Conservation (phyloP, 2,797 vertebrate genomes). For the Tachyglossus aculeatus region DNA sequence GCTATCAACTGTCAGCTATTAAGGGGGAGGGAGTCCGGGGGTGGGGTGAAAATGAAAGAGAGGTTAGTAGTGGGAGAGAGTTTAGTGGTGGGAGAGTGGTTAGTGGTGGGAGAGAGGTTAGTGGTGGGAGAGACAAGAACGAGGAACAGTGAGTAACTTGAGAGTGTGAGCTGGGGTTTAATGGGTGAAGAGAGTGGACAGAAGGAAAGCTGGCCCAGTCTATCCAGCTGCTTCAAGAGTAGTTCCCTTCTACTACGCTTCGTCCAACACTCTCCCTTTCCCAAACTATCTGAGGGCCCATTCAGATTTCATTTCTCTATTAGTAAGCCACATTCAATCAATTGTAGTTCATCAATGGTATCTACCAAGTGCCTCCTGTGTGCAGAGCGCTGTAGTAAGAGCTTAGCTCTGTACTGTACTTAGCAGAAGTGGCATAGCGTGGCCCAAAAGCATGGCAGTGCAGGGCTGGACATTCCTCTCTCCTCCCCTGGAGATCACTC, state of each 20-base stretch:
- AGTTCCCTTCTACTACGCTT: not conserved
- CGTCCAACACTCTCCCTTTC: too few relatives aligned
- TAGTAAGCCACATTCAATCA: not conserved
- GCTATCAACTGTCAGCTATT: not conserved
- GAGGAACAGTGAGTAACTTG: too few relatives aligned
- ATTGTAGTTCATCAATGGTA: not conserved
- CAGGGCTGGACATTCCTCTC: too few relatives aligned
- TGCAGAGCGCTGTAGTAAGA: too few relatives aligned
- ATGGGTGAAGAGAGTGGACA: not conserved
- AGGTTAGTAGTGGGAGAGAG: not conserved
- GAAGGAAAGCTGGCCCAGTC: not conserved
- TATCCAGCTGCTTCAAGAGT: not conserved
- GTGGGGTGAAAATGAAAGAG: not conserved
- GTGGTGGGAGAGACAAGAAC: not conserved
- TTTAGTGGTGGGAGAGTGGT: not conserved
- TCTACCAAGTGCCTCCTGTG: too few relatives aligned
- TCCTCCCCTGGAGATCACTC: too few relatives aligned
- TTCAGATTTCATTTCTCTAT: too few relatives aligned
- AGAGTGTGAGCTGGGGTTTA: accelerated
- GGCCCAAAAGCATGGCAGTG: too few relatives aligned
- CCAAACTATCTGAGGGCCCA: not conserved
- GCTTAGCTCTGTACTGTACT: too few relatives aligned
- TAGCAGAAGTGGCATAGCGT: not conserved
- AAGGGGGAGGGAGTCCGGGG: not conserved
- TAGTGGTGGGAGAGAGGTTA: not conserved